phyloP scores from a whole-genome alignment of 2,888 invertebrate genomes.

The Euphydryas editha region DNA sequence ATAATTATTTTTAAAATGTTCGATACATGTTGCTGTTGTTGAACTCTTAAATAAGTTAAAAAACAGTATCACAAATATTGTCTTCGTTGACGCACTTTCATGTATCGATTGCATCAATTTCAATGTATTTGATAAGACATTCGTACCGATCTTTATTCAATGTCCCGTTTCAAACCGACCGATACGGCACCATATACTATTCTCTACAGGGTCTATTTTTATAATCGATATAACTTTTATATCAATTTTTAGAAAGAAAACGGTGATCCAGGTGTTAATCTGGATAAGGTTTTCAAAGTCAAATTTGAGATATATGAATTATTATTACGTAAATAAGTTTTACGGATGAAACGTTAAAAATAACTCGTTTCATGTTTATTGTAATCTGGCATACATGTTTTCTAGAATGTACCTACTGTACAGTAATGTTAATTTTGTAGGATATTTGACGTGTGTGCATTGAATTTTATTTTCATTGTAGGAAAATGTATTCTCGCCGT shows the following conservation, averaged over 20 bases:
- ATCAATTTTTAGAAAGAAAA: slow-evolving; percentile 13
- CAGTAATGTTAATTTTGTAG: neutral
- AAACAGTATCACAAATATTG: slow-evolving; percentile 12
- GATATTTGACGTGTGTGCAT: neutral
- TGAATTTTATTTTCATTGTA: slow-evolving; percentile 5
- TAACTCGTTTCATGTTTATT: slow-evolving; percentile 27
- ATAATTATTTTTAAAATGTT: too few species aligned
- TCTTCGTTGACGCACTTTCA: slow-evolving; percentile 44
- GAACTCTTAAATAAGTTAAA: slow-evolving; percentile 1
- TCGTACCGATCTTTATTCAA: slow-evolving; percentile 46
- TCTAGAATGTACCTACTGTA: slow-evolving; percentile 19
- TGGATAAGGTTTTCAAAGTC: slow-evolving; percentile 68
- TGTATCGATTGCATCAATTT: slow-evolving; percentile 48
- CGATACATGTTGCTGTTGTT: neutral
- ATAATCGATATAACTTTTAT: neutral
- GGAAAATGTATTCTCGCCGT: neutral
- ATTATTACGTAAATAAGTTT: slow-evolving; percentile 30
- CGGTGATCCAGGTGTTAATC: slow-evolving; percentile 50
- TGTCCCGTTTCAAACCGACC: slow-evolving; percentile 34
- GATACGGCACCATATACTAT: slow-evolving; percentile 18
- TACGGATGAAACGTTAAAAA: slow-evolving; percentile 15
- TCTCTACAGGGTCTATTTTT: neutral
- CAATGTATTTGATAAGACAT: slow-evolving; percentile 48
- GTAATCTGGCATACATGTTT: slow-evolving; percentile 28
- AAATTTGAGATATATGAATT: slow-evolving; percentile 62